Evolutionary conservation across 2,113 vertebrate genomes (phyloP), one percentile per base, ranked within the genome.

Genomic region (Tragulus kanchil): DNA sequence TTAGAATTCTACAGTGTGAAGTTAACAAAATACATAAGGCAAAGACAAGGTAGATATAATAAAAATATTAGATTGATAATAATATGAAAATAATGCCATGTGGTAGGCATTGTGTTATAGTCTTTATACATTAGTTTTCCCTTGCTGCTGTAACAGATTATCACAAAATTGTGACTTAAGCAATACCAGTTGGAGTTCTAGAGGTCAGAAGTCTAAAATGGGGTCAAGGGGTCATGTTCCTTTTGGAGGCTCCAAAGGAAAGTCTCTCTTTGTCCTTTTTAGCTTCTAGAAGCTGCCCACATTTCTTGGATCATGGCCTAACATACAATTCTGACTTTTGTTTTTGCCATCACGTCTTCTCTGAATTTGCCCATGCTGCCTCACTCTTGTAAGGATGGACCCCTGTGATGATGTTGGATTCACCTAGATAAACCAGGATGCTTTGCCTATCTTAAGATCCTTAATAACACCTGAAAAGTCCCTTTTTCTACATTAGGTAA

Each of bases 51-150:
- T 59, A 84, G 42, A 75, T 78, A 82, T 28, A 71, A n/a, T 12
- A 90, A 95, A 93, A 84, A 54, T 21, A 42, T 52, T 84, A 88
- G 54, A 67, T 31, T 31, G 42, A 21, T 36, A 78, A 21, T n/a
- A 31, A 64, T 45, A 64, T 67, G 21, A n/a, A 73, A 96, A 73
- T 26, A 13, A 31, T 31, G 13, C 8, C 50, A 16, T 11, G 19
- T 56, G 36, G 1, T 13, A 2, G 8, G 31, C 4, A 17, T 56
- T 25, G 4, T 45, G 16, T 85, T 28, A 36, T 8, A 21, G 48
- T 42, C 28, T 45, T 83, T 36, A 15, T 13, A 21, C 0, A 21
- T 17, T 12, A 13, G 8, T 28, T 89, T 92, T 59, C 42, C 36
- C 16, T 12, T 64, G 48, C 4, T 52, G 17, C 12, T 54, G 0